Percentiles rank a stretch among this genome's conserved stretches.
Conservation (phyloP, 2,888 invertebrate genomes). For the Cybosia mesomella region DNA sequence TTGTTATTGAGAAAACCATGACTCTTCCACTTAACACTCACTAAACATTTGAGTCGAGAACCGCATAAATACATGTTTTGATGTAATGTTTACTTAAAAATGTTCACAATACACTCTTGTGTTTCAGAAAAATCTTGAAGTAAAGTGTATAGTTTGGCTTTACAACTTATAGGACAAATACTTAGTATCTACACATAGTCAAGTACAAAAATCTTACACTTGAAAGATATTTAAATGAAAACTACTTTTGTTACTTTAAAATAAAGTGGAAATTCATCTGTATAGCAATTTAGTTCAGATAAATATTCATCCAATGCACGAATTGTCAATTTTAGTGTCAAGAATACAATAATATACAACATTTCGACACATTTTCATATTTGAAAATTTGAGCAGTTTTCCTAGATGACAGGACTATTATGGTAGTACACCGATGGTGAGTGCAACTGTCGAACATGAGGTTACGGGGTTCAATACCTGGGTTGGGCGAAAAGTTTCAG, state of each 20-base stretch:
- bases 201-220: background rate
- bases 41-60: background rate
- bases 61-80: conserved; percentile 5
- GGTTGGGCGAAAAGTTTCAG: no score
- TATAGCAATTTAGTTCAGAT: background rate
- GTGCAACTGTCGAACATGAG: background rate
- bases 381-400: background rate
- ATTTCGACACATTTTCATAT: background rate
- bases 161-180: background rate
- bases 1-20: background rate
- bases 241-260: background rate
- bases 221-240: background rate
- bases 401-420: background rate
- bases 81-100: conserved; percentile 4
- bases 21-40: background rate
- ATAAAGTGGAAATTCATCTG: background rate
- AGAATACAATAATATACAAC: background rate
- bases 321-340: background rate
- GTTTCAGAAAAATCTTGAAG: background rate
- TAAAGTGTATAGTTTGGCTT: background rate
- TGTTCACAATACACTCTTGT: conserved; percentile 1
- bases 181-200: background rate
- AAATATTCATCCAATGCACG: background rate
- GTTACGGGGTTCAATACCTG: no score
- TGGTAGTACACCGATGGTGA: background rate